Evolutionary conservation across 1,140 invertebrate genomes (phyloP), one percentile per base, ranked within the genome.

Genomic region (Drosophila littoralis): DNA sequence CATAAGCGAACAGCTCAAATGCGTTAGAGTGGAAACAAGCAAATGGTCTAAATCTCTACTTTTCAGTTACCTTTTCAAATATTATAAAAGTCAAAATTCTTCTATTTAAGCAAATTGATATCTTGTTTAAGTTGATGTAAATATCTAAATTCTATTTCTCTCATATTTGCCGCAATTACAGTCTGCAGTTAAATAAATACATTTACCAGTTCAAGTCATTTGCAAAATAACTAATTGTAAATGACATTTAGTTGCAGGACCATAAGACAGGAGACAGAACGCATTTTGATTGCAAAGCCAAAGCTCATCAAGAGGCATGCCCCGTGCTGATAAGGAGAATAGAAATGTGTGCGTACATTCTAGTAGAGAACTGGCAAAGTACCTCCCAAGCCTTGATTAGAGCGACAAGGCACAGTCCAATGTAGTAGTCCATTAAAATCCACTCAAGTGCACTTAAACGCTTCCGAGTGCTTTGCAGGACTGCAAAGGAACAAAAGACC

Each of bases 381-480:
- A 3, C 22, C 22, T 28, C 0, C 22, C 22, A 78, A 63, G 85
- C 64, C 85, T 78, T 84, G 84, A 89, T 89, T 89, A 81, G 84
- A 84, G 84, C 51, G 64, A 73, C 84, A 75, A 71, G 75, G 46
- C 58, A 55, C 45, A 46, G 45, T 59, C 40, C 76, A 43, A 43
- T 61, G 69, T 60, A 59, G 52, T 48, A 83, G 80, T 89, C 85
- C 84, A 89, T 89, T 89, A 89, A 89, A 89, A 89, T 89, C 75
- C 84, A 89, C 85, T 89, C 80, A 89, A 89, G 84, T 89, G 85
- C 80, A 89, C 84, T 89, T 89, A 89, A 89, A 89, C 59, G 77
- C 72, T 89, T 89, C 85, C 85, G 84, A 89, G 85, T 84, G 77
- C 77, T 88, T 78, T 13, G 60, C 51, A 68, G 76, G 58, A 54